These are phyloP conservation scores for Buathra laborator DNA, from an alignment of 2,888 invertebrate genomes.

Conservation along the genomic window DNA sequence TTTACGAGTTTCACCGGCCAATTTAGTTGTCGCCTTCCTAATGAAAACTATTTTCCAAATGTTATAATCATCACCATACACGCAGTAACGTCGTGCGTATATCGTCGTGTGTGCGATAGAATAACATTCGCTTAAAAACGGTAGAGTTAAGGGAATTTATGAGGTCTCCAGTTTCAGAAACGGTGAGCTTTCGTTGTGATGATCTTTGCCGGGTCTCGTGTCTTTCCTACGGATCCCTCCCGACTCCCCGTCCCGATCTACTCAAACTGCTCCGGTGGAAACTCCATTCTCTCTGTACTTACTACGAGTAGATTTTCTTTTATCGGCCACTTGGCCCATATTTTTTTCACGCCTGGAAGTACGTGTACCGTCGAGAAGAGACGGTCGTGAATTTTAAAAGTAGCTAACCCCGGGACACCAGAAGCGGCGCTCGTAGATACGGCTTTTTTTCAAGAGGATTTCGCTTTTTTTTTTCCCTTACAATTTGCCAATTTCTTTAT, in stretches of 20 bases:
- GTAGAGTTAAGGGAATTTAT: not conserved
- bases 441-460: not conserved
- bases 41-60: not conserved
- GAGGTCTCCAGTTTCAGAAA: not conserved
- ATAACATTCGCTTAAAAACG: not conserved
- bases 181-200: not conserved
- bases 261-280: slow-evolving; percentile 31
- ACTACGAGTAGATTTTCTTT: slow-evolving; percentile 24
- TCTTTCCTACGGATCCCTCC: slow-evolving; percentile 1
- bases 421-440: not conserved
- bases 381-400: slow-evolving; percentile 47
- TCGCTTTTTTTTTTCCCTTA: too few relatives aligned
- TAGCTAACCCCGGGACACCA: too few relatives aligned
- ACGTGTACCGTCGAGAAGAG: not conserved
- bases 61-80: not conserved
- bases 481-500: too few relatives aligned
- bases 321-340: slow-evolving; percentile 51
- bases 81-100: not conserved
- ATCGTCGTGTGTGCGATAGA: not conserved
- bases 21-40: not conserved
- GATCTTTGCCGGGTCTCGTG: not conserved
- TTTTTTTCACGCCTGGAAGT: slow-evolving; percentile 35
- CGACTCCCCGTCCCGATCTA: not conserved
- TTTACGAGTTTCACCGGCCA: not conserved
- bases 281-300: slow-evolving; percentile 13